Conservation (phyloP, 2,888 invertebrate genomes). For the Leuctra nigra region DNA sequence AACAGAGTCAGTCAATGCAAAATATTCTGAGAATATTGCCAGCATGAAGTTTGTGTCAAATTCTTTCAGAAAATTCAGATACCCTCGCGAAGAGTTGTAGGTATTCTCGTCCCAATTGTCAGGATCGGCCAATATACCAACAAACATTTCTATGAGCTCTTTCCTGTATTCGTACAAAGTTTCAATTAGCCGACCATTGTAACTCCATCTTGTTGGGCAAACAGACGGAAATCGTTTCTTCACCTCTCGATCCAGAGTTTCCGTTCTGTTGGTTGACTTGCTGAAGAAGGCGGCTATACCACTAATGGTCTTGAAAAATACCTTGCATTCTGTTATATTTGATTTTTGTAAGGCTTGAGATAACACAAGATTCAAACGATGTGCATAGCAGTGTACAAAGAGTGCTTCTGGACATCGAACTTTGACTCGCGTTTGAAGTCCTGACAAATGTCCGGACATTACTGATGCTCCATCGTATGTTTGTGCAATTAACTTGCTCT, state of each 20-base stretch:
- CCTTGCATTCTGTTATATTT: not conserved
- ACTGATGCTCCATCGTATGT: constrained; percentile 6
- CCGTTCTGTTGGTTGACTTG: not conserved
- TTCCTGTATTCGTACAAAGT: not conserved
- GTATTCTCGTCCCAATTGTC: not conserved
- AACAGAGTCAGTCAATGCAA: not conserved
- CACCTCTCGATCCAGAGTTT: not conserved
- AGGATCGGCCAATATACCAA: not conserved
- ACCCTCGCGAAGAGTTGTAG: not conserved
- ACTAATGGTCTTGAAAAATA: constrained; percentile 2
- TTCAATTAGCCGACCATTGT: not conserved
- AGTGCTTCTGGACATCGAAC: not conserved
- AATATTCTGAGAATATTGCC: not conserved
- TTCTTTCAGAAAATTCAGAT: not conserved
- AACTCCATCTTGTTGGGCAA: not conserved
- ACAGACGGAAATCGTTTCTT: not conserved
- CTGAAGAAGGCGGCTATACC: not conserved
- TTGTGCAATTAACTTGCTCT: not conserved
- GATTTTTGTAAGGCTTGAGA: not conserved
- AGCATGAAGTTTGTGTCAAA: not conserved
- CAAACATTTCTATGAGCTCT: not conserved
- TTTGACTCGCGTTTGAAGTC: not conserved
- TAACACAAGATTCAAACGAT: not conserved
- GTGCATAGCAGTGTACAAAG: constrained; percentile 3
- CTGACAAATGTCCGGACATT: not conserved